Evolutionary conservation across 2,888 invertebrate species (phyloP).

Genomic region (Leistus spinibarbis): DNA sequence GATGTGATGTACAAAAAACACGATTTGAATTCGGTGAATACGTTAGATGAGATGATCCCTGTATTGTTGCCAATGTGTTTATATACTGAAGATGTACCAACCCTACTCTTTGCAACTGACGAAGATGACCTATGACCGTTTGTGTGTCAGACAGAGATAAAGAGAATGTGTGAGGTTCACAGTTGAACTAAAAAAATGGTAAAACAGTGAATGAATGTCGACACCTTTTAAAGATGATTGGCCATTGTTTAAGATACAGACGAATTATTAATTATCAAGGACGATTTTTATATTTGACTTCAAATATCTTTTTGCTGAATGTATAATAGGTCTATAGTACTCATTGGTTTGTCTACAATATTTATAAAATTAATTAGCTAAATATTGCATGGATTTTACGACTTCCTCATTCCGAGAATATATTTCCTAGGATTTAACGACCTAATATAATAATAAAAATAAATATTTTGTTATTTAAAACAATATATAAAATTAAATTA

Average conservation of each 20-base stretch:
- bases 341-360: not conserved
- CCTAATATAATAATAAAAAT: no score
- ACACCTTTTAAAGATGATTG: slow-evolving; percentile 9
- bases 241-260: slow-evolving; percentile 20
- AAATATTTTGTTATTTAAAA: no score
- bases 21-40: slow-evolving; percentile 6
- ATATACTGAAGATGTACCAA: slow-evolving; percentile 42
- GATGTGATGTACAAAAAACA: slow-evolving; percentile 27
- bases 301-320: not conserved
- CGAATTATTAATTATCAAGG: slow-evolving; percentile 13
- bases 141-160: slow-evolving; percentile 6
- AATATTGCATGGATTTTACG: no score
- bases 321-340: not conserved
- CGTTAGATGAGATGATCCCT: slow-evolving; percentile 22
- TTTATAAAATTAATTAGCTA: no score
- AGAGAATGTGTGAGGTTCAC: slow-evolving; percentile 2
- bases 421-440: no score
- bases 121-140: slow-evolving; percentile 24
- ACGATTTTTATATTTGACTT: not conserved
- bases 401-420: no score
- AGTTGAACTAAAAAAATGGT: slow-evolving; percentile 26
- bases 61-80: slow-evolving; percentile 30
- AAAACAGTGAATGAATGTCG: slow-evolving; percentile 32
- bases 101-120: slow-evolving; percentile 36
- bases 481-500: no score